These are phyloP conservation scores for Drosophila aldrichi DNA, from an alignment of 2,888 invertebrate species.

Conservation along the genomic window DNA sequence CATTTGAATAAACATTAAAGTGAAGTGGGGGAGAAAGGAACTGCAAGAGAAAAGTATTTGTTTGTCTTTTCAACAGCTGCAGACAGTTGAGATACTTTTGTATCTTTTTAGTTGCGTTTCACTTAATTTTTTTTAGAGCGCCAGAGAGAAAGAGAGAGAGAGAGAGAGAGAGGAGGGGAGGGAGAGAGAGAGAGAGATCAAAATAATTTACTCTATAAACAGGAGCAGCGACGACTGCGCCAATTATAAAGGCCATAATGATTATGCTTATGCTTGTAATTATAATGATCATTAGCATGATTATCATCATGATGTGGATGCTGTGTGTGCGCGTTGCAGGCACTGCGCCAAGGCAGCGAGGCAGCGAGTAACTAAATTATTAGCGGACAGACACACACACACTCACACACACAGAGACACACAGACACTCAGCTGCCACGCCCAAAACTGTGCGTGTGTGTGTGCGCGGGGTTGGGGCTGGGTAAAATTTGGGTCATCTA, in stretches of 20 bases:
- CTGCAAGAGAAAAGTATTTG: constrained; percentile 31
- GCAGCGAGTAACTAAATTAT: constrained; percentile 68
- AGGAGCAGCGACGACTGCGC: constrained; percentile 37
- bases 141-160: constrained; percentile 13
- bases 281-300: constrained; percentile 36
- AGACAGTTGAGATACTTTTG: constrained; percentile 49
- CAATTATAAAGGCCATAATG: constrained; percentile 56
- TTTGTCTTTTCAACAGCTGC: constrained; percentile 45
- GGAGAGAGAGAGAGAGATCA: constrained; percentile 20
- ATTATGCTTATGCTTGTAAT: constrained; percentile 39
- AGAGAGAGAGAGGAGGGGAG: constrained; percentile 8
- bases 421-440: constrained; percentile 22
- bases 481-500: constrained; percentile 55
- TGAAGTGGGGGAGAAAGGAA: constrained; percentile 5
- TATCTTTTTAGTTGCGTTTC: constrained; percentile 31
- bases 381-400: constrained; percentile 55
- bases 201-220: constrained; percentile 66
- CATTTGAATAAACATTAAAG: constrained; percentile 39
- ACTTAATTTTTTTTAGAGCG: constrained; percentile 18
- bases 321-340: constrained; percentile 33
- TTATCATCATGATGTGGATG: constrained; percentile 24
- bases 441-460: constrained; percentile 25
- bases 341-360: constrained; percentile 53
- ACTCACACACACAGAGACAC: constrained; percentile 13
- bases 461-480: constrained; percentile 17